Evolutionary conservation across 1,140 invertebrate genomes (phyloP).

Genomic region (Condylostylus longicornis): DNA sequence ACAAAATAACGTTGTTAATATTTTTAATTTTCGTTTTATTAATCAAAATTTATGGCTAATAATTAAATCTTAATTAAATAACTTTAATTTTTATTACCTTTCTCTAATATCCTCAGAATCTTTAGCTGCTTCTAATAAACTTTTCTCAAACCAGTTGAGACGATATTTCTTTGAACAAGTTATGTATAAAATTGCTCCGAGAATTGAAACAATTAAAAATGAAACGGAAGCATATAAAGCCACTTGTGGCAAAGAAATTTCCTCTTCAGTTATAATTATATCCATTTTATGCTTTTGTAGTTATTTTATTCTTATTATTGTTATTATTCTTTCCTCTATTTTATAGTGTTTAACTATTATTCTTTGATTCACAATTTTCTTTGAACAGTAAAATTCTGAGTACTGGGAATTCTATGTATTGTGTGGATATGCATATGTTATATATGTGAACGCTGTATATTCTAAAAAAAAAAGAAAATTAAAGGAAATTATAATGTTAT

Average conservation of each 20-base stretch:
- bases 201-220: slow-evolving; percentile 26
- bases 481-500: no score
- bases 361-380: no score
- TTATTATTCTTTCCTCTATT: neutral
- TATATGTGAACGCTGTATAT: no score
- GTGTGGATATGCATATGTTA: no score
- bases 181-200: slow-evolving; percentile 33
- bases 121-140: slow-evolving; percentile 34
- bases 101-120: slow-evolving; percentile 28
- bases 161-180: slow-evolving; percentile 35
- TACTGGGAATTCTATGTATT: no score
- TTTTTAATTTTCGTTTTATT: slow-evolving; percentile 2
- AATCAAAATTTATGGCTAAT: neutral
- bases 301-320: neutral
- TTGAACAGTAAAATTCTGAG: no score
- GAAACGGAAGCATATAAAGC: slow-evolving; percentile 27
- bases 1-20: slow-evolving; percentile 2
- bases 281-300: slow-evolving; percentile 16
- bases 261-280: slow-evolving; percentile 27
- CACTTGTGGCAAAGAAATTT: slow-evolving; percentile 27
- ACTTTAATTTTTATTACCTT: slow-evolving; percentile 13
- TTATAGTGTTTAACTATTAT: no score
- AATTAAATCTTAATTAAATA: neutral
- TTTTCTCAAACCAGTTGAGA: slow-evolving; percentile 40
- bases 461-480: no score